phyloP scores from a whole-genome alignment of 2,888 invertebrate genomes.

The Caenorhabditis virilis region DNA sequence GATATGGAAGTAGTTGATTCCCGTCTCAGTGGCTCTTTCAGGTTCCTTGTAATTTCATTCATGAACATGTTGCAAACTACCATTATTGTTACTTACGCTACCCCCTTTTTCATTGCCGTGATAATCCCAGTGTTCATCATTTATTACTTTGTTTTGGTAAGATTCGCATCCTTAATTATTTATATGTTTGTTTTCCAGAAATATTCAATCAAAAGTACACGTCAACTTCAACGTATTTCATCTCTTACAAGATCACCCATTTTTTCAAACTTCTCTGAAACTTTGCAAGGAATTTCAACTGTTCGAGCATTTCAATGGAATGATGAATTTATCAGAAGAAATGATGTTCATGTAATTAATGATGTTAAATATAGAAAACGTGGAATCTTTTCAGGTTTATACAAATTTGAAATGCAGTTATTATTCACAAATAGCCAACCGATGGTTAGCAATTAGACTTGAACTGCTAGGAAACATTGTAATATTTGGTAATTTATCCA shows the following conservation, averaged over 20 bases:
- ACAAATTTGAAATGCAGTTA: conserved; percentile 42
- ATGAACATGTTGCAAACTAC: conserved; percentile 49
- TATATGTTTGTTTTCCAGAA: conserved; percentile 73
- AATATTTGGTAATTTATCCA: conserved; percentile 30
- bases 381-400: conserved; percentile 16
- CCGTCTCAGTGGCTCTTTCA: conserved; percentile 56
- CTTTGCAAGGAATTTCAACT: conserved; percentile 64
- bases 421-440: conserved; percentile 39
- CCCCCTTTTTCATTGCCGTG: conserved; percentile 62
- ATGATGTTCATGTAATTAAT: conserved; percentile 23
- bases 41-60: conserved; percentile 55
- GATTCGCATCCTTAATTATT: neutral
- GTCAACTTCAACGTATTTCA: conserved; percentile 75
- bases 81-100: conserved; percentile 63
- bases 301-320: conserved; percentile 64
- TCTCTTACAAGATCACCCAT: conserved; percentile 67
- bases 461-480: conserved; percentile 52
- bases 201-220: conserved; percentile 90
- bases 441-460: conserved; percentile 45
- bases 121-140: conserved; percentile 63
- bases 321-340: conserved; percentile 50
- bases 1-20: conserved; percentile 67
- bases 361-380: neutral
- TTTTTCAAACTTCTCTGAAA: conserved; percentile 67
- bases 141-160: conserved; percentile 60